Base-by-base conservation (phyloP, 2,888 invertebrate genomes). In the Drosophila atripex region DNA sequence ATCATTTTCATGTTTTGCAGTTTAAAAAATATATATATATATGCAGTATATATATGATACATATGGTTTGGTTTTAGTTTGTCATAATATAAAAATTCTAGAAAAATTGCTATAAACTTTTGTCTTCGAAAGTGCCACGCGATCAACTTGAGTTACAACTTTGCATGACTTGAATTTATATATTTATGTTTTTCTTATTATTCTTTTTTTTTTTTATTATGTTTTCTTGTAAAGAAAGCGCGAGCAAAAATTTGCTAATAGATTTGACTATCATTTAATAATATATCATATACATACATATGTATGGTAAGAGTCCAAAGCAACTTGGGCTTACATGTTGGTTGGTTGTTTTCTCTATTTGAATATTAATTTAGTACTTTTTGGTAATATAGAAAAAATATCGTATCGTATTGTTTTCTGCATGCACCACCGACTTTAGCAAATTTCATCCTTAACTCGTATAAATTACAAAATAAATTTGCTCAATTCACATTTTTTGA, bases 201-300 rank as follows among this genome's bases (percentile, higher is more conserved):
- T 59, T 54, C 9, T 32, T 49, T 68, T 51, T 57, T 21, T 7
- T 56, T 59, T 55, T 43, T 58, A 60, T 58, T 58, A 64, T 56
- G 38, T 54, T 77, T 73, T 57, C 70, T 77, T 74, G 80, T 78
- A 78, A 87, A 85, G 80, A 86, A 90, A 90, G 89, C 88, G 86
- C 85, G 87, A 89, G 90, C 90, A 89, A 89, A 90, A 89, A 89
- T 89, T 89, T 84, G 89, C 89, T 90, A 90, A 88, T 88, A 88
- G 84, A 87, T 87, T 87, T 86, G 78, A 80, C 87, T 87, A 87
- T 76, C 70, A 52, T 80, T 56, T 76, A 65, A 58, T 73, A 61
- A 39, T 66, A 66, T 64, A 64, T 30, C 45, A 63, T 53, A 61
- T 59, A 53, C 52, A 53, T 54, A 50, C 43, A 43, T 51, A 55